These are phyloP conservation scores for Micropoecilia bifurca DNA, from an alignment of 2,797 vertebrate genomes.

Conservation along the genomic window DNA sequence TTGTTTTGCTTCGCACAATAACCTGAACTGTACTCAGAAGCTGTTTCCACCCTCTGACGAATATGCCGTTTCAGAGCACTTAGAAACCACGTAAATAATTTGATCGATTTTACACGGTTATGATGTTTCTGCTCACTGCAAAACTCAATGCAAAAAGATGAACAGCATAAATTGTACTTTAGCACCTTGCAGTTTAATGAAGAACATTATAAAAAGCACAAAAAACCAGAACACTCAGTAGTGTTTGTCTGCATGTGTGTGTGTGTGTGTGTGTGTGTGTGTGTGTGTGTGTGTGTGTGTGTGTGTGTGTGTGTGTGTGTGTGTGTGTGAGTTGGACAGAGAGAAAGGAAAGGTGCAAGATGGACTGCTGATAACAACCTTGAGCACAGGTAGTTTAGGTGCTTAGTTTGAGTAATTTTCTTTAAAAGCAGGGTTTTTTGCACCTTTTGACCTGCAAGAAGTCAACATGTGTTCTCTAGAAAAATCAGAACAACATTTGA, in stretches of 20 bases:
- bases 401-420: neutral
- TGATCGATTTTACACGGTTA: neutral
- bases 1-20: neutral
- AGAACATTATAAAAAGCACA: neutral
- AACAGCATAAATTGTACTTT: neutral
- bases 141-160: neutral
- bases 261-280: neutral
- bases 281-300: no score
- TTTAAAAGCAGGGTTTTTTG: neutral
- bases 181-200: neutral
- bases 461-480: neutral
- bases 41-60: neutral
- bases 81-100: neutral
- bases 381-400: no score
- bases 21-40: neutral
- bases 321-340: neutral
- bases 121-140: neutral
- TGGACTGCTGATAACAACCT: slow-evolving; percentile 10
- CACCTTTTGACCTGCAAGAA: neutral
- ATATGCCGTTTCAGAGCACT: neutral
- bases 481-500: neutral
- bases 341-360: neutral
- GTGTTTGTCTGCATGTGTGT: neutral
- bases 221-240: neutral
- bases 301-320: no score